A percentile compares a stretch with the other conserved stretches of the same genome.
These are phyloP conservation scores for Cosmopolites sordidus DNA, from an alignment of 2,888 invertebrate genomes.

Conservation along the genomic window DNA sequence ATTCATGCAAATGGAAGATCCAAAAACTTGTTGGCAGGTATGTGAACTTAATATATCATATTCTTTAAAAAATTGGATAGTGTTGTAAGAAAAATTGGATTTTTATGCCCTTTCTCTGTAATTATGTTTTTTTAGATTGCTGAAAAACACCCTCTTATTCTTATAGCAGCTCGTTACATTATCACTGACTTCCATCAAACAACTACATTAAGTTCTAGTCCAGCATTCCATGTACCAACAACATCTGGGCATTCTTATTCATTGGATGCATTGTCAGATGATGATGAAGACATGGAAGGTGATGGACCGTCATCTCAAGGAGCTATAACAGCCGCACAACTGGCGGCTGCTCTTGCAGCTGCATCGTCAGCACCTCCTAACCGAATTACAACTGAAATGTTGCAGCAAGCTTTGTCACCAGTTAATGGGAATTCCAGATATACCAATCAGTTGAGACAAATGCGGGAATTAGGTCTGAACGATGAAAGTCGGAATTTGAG, in stretches of 20 bases:
- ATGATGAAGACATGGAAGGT: constrained; percentile 55
- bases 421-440: constrained; percentile 12
- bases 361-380: constrained; percentile 13
- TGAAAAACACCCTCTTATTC: constrained; percentile 64
- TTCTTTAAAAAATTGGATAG: neutral
- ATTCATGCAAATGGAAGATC: constrained; percentile 65
- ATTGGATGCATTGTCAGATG: constrained; percentile 54
- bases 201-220: constrained; percentile 53
- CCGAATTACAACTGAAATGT: constrained; percentile 22
- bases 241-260: constrained; percentile 49
- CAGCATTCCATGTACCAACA: constrained; percentile 38
- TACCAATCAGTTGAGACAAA: constrained; percentile 61
- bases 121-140: constrained; percentile 51
- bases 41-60: neutral
- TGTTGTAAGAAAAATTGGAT: neutral
- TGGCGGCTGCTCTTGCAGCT: constrained; percentile 68
- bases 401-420: constrained; percentile 22
- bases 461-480: constrained; percentile 87
- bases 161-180: constrained; percentile 64
- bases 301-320: constrained; percentile 41
- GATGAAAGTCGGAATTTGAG: constrained; percentile 82
- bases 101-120: too few relatives aligned
- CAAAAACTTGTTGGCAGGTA: constrained; percentile 59
- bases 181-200: constrained; percentile 51
- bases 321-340: constrained; percentile 68